Base-by-base conservation (phyloP, 1,140 invertebrate genomes). In the Penaeus chinensis region DNA sequence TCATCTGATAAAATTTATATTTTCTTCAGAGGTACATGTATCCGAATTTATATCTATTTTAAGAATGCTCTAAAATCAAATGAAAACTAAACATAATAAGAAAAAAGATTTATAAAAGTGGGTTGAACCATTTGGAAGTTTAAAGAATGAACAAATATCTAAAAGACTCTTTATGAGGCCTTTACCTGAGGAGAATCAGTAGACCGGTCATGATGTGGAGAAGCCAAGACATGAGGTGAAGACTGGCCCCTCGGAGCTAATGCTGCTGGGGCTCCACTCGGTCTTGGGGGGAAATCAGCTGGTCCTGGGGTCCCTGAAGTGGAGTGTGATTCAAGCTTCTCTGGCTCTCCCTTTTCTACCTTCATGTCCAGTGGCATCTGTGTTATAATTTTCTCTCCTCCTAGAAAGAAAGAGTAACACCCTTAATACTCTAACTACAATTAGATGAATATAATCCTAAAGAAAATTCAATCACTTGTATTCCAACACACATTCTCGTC, bases 131-230 rank as follows among this genome's bases (percentile, higher is more conserved):
- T 42, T 47, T 69, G 62, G 27, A 54, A 63, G 22, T 22, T 32
- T 37, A 2, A 20, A 27, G n/a, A 42, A 42, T 27, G 7, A 79
- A 22, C 37, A 60, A n/a, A 79, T n/a, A 37, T 27, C 16, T 27
- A 60, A 47, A 60, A 42, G 13, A 10, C 37, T 8, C 0, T 16
- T 69, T 13, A 84, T 22, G 74, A 85, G 24, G 71, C 24, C 10
- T 20, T 2, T 85, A 89, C 89, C 87, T 90, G 89, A 63, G 90
- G 89, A n/a, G 90, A 90, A 60, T 89, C 87, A 0, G 90, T 89
- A 27, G 90, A 86, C 4, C 89, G 74, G 54, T 89, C 87, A 13
- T 88, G 85, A 66, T 89, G 89, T 18, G 90, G 88, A 19, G 89
- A 87, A 27, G 90, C 82, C 62, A 90, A 82, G 19, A 88, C 80